Conservation (phyloP, 2,888 invertebrate species). For the Silvanus unidentatus region DNA sequence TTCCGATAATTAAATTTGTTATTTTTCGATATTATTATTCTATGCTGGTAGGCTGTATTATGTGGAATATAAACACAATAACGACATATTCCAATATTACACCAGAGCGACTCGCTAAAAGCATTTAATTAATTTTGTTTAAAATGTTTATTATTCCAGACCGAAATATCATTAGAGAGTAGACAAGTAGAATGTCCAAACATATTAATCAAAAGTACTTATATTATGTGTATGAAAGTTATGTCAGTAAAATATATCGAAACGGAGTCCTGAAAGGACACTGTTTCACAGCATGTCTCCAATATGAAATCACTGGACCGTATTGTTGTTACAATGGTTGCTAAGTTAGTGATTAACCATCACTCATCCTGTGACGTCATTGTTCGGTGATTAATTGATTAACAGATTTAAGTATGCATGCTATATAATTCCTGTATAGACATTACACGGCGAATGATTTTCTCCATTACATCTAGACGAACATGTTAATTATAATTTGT, state of each 20-base stretch:
- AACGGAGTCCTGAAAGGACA: conserved; percentile 12
- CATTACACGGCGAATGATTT: conserved; percentile 25
- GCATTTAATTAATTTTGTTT: too few species aligned
- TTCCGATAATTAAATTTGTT: too few species aligned
- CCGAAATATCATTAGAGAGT: background rate
- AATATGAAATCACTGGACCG: conserved; percentile 27
- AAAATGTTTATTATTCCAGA: too few species aligned
- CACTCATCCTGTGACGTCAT: conserved; percentile 35
- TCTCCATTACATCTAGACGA: conserved; percentile 15
- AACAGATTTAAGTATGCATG: conserved; percentile 23
- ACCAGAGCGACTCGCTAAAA: too few species aligned
- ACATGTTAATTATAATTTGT: too few species aligned
- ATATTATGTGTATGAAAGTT: conserved; percentile 12
- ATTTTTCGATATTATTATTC: too few species aligned
- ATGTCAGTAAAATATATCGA: conserved; percentile 17
- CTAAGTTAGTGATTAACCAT: conserved; percentile 33
- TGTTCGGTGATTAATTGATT: conserved; percentile 35
- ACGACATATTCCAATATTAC: too few species aligned
- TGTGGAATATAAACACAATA: too few species aligned
- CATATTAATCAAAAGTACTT: conserved; percentile 21
- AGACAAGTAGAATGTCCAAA: conserved; percentile 13
- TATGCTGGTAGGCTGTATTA: too few species aligned
- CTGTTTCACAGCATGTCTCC: conserved; percentile 24
- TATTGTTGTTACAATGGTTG: conserved; percentile 29
- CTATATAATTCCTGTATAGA: conserved; percentile 18